Evolutionary conservation across 2,888 invertebrate genomes (phyloP).

Genomic region (Torymus texanus): DNA sequence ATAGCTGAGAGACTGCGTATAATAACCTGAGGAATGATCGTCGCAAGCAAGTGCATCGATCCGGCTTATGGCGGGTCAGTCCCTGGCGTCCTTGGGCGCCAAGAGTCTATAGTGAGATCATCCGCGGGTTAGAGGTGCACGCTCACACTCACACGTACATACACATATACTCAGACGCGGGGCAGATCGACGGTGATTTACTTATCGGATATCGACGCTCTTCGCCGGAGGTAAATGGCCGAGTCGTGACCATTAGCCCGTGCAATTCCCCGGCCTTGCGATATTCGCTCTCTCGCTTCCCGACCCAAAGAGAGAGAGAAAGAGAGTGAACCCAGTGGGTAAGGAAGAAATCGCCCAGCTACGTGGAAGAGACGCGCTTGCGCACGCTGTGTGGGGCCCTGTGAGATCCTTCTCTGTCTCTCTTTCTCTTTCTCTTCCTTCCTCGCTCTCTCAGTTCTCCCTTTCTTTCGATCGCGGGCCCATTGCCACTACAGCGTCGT

Average conservation of each 20-base stretch:
- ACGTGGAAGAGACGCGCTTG: slow-evolving; percentile 37
- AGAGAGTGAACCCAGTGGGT: slow-evolving; percentile 26
- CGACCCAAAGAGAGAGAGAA: slow-evolving; percentile 46
- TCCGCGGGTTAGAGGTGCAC: slow-evolving; percentile 2
- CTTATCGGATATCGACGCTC: slow-evolving; percentile 77
- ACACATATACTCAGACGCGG: slow-evolving; percentile 67
- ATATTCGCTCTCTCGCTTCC: background rate
- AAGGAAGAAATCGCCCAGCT: slow-evolving; percentile 43
- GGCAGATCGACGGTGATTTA: slow-evolving; percentile 79
- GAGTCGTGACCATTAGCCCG: slow-evolving; percentile 78
- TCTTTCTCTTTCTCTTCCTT: background rate
- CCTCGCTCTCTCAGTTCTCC: background rate
- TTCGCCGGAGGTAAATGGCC: slow-evolving; percentile 80
- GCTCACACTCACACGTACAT: slow-evolving; percentile 28
- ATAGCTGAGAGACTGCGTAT: too few relatives aligned
- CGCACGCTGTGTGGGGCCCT: slow-evolving; percentile 64
- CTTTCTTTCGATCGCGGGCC: background rate
- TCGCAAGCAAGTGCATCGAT: background rate
- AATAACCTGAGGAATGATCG: background rate
- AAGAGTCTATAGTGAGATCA: slow-evolving; percentile 4
- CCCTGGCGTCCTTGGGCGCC: slow-evolving; percentile 27
- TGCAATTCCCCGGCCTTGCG: slow-evolving; percentile 49
- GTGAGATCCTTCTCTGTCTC: background rate
- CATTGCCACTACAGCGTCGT: too few relatives aligned
- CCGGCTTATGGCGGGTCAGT: slow-evolving; percentile 14